phyloP scores from a whole-genome alignment of 2,797 vertebrate species.

The Centropyge bicolor region DNA sequence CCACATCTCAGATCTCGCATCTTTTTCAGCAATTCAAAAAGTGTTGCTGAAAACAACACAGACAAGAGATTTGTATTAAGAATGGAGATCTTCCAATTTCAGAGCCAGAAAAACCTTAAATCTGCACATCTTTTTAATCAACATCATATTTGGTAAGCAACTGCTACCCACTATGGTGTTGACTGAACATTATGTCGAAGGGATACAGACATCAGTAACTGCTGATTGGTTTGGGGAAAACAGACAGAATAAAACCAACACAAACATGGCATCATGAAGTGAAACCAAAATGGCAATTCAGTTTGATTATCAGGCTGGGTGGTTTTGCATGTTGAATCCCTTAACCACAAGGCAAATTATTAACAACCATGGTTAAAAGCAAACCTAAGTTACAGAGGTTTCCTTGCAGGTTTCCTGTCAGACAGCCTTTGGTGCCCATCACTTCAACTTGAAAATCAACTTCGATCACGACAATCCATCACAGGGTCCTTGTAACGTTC shows the following conservation, averaged over 20 bases:
- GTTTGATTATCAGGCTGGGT: no score
- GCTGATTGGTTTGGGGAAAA: background rate
- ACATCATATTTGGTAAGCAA: background rate
- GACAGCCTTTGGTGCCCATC: conserved; percentile 18
- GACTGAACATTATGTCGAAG: background rate
- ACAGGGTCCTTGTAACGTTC: conserved; percentile 13
- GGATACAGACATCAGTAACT: background rate
- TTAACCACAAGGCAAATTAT: background rate
- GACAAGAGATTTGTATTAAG: conserved; percentile 6
- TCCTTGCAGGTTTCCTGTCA: conserved; percentile 17
- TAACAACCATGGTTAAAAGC: conserved; percentile 9
- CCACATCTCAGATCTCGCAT: background rate
- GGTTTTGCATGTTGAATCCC: conserved; percentile 24
- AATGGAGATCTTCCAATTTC: background rate
- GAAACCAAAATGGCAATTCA: conserved; percentile 22
- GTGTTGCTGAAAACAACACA: conserved; percentile 7
- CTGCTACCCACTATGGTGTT: background rate
- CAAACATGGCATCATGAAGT: background rate
- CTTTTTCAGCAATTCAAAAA: conserved; percentile 15
- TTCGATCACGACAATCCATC: conserved; percentile 24
- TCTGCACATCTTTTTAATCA: background rate
- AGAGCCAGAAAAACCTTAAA: background rate
- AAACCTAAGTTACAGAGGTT: background rate
- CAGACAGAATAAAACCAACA: background rate
- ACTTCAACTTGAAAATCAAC: conserved; percentile 16